A percentile compares a stretch with the other conserved stretches of the same genome.
Conservation (phyloP, 2,888 invertebrate genomes). For the Leptopilina myrica region DNA sequence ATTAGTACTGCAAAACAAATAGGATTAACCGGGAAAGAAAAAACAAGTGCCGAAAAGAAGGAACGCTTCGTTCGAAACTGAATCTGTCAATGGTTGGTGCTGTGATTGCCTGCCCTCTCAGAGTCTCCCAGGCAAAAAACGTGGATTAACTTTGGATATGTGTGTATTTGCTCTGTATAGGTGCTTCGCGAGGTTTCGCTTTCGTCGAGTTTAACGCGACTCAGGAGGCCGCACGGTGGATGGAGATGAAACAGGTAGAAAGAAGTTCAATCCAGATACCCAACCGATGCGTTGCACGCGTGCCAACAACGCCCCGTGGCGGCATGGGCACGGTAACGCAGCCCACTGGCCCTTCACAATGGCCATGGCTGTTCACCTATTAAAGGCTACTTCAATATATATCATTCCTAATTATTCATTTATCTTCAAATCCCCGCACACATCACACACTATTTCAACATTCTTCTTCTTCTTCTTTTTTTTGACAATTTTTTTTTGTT, state of each 20-base stretch:
- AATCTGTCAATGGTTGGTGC: constrained; percentile 76
- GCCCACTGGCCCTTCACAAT: constrained; percentile 72
- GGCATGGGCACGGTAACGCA: constrained; percentile 75
- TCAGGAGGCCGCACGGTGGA: constrained; percentile 92
- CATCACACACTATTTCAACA: neutral
- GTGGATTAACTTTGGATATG: constrained; percentile 77
- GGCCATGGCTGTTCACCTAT: constrained; percentile 75
- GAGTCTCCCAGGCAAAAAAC: constrained; percentile 75
- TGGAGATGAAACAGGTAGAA: constrained; percentile 92
- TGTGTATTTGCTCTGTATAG: constrained; percentile 87
- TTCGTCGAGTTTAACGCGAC: constrained; percentile 95
- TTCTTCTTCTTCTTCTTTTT: too few species aligned
- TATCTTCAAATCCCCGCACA: constrained; percentile 41
- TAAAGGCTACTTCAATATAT: constrained; percentile 75
- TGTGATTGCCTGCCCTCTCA: constrained; percentile 77
- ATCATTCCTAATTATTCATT: constrained; percentile 68
- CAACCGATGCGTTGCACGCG: constrained; percentile 74
- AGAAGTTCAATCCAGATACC: constrained; percentile 74
- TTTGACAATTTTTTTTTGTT: constrained; percentile 52
- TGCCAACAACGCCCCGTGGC: constrained; percentile 76
- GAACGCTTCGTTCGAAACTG: constrained; percentile 71
- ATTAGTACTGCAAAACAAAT: constrained; percentile 62
- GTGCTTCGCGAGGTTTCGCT: constrained; percentile 89
- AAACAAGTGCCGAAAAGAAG: constrained; percentile 63
- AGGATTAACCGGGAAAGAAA: constrained; percentile 65